Evolutionary conservation across 2,113 vertebrate species (phyloP).

Genomic region (Phalacrocorax brasilianus): DNA sequence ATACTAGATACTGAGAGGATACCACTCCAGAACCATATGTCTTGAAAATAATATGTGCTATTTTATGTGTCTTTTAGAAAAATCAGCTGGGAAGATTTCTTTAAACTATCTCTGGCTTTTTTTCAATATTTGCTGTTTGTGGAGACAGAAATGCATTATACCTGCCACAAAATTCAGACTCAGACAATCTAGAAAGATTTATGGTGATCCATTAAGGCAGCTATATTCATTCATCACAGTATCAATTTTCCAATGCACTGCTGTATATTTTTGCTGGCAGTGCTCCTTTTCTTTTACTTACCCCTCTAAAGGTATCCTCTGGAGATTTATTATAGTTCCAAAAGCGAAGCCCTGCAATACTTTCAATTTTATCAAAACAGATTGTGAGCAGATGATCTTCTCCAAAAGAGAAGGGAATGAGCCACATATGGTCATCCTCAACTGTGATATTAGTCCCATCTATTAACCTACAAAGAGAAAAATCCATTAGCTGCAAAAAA

Average conservation of each 20-base stretch:
- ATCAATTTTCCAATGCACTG: constrained; percentile 57
- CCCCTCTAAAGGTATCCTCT: constrained; percentile 97
- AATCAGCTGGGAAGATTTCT: constrained; percentile 51
- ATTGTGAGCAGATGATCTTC: constrained; percentile 84
- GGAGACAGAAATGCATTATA: constrained; percentile 41
- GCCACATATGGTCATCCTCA: constrained; percentile 95
- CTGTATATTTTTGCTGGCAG: constrained; percentile 52
- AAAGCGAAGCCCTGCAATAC: constrained; percentile 88
- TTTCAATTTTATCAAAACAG: constrained; percentile 79
- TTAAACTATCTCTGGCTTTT: constrained; percentile 14
- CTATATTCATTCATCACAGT: constrained; percentile 70
- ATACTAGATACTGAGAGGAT: neutral
- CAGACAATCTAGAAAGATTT: constrained; percentile 73
- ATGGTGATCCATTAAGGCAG: constrained; percentile 65
- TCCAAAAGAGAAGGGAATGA: constrained; percentile 88
- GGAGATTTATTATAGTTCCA: constrained; percentile 99
- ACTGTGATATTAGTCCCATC: constrained; percentile 91
- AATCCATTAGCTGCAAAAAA: constrained; percentile 34
- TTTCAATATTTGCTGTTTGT: constrained; percentile 32
- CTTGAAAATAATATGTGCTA: constrained; percentile 35
- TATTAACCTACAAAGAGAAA: constrained; percentile 81
- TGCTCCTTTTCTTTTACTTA: constrained; percentile 76
- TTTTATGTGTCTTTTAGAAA: constrained; percentile 26
- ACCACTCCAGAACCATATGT: neutral
- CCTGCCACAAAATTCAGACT: constrained; percentile 34